phyloP scores from a whole-genome alignment of 1,140 invertebrate species.

The Acromyrmex charruanus region DNA sequence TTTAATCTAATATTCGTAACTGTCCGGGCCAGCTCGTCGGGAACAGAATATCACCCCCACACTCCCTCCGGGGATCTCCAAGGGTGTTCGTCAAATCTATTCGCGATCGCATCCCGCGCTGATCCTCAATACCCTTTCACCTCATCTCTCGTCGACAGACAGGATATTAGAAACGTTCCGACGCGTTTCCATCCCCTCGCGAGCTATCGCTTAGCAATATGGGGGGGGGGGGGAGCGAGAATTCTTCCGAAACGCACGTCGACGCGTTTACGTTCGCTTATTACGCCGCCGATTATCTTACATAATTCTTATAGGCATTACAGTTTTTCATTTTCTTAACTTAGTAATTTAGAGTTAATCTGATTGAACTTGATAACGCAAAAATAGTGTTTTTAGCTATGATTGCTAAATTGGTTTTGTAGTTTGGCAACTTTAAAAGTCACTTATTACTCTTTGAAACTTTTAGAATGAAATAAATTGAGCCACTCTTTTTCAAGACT shows the following conservation, averaged over 20 bases:
- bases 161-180: slow-evolving; percentile 62
- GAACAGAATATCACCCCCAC: slow-evolving; percentile 74
- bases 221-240: neutral
- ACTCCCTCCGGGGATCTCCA: slow-evolving; percentile 51
- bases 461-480: too few species aligned
- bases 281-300: neutral
- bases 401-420: too few species aligned
- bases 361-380: too few species aligned
- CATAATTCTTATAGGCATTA: neutral
- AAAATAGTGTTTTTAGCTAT: too few species aligned
- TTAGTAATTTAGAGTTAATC: too few species aligned
- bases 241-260: neutral
- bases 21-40: slow-evolving; percentile 79
- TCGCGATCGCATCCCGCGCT: slow-evolving; percentile 44
- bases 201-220: slow-evolving; percentile 22
- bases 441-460: too few species aligned
- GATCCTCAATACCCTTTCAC: slow-evolving; percentile 59
- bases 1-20: slow-evolving; percentile 85
- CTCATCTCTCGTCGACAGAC: slow-evolving; percentile 52
- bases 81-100: slow-evolving; percentile 47
- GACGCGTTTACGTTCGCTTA: neutral
- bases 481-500: too few species aligned
- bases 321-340: too few species aligned
- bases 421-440: too few species aligned
- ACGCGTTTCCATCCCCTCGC: slow-evolving; percentile 41